Evolutionary conservation across 2,888 invertebrate species (phyloP).

Genomic region (Gryllus longicercus): DNA sequence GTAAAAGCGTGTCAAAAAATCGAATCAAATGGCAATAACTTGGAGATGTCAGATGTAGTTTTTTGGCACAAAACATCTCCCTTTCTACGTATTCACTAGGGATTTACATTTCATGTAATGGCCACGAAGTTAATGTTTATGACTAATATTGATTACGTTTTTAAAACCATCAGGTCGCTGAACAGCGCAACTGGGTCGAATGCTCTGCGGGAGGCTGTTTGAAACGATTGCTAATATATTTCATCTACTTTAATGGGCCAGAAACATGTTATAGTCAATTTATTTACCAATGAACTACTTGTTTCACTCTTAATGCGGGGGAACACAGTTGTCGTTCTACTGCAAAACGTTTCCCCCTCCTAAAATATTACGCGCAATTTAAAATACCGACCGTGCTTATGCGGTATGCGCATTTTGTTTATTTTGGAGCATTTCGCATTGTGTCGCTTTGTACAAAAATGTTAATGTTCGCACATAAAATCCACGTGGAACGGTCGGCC

Average conservation of each 20-base stretch:
- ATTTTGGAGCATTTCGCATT: background rate
- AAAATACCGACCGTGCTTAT: constrained; percentile 1
- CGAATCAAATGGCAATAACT: too few relatives aligned
- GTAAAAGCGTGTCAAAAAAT: too few relatives aligned
- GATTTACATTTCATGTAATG: too few relatives aligned
- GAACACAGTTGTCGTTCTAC: constrained; percentile 17
- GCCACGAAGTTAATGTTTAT: too few relatives aligned
- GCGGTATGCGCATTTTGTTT: constrained; percentile 17
- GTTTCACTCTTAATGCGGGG: constrained; percentile 11
- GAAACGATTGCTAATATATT: constrained; percentile 2
- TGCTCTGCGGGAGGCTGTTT: background rate
- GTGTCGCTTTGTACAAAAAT: constrained; percentile 17
- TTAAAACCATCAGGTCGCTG: too few relatives aligned
- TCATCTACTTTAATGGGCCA: background rate
- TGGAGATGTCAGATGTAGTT: too few relatives aligned
- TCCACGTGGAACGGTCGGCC: constrained; percentile 1
- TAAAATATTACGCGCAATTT: constrained; percentile 4
- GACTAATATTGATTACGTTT: too few relatives aligned
- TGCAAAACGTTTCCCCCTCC: background rate
- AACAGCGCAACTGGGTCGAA: background rate
- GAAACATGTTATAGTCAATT: background rate
- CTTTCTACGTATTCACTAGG: too few relatives aligned
- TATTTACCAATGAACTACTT: background rate
- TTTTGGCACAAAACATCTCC: too few relatives aligned
- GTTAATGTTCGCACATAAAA: constrained; percentile 17